Evolutionary conservation across 2,888 invertebrate genomes (phyloP).

Genomic region (Meiosimyza decipiens): DNA sequence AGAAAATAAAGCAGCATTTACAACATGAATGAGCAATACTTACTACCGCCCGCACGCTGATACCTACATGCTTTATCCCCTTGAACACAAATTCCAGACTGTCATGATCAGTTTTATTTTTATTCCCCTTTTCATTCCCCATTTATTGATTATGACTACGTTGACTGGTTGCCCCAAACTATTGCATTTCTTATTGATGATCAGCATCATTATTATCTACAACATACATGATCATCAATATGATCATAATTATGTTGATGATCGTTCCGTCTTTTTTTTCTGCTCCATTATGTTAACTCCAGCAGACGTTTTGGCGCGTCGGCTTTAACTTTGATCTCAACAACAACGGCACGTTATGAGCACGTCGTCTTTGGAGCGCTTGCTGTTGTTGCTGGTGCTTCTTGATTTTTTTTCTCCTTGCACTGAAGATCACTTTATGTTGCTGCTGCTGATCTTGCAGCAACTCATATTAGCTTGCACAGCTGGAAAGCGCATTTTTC

Average conservation of each 20-base stretch:
- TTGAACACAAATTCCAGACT: constrained; percentile 19
- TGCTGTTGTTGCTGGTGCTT: constrained; percentile 35
- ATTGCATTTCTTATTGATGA: constrained; percentile 17
- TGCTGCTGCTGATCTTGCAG: constrained; percentile 5
- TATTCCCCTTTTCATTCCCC: constrained; percentile 46
- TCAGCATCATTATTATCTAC: constrained; percentile 24
- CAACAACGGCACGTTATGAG: constrained; percentile 36
- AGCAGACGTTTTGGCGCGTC: constrained; percentile 64
- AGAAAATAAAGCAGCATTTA: constrained; percentile 7
- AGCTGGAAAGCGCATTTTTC: constrained; percentile 53
- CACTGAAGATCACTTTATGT: constrained; percentile 45
- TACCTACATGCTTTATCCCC: not conserved
- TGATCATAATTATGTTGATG: constrained; percentile 25
- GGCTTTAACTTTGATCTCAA: constrained; percentile 61
- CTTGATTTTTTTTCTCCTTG: constrained; percentile 12
- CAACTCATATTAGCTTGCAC: constrained; percentile 57
- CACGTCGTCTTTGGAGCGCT: constrained; percentile 35
- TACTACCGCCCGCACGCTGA: too few species aligned
- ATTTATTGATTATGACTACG: constrained; percentile 58
- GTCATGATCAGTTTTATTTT: constrained; percentile 22
- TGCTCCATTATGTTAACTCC: constrained; percentile 42
- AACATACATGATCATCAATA: constrained; percentile 27
- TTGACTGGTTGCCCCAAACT: constrained; percentile 15
- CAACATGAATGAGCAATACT: not conserved
- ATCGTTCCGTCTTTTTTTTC: constrained; percentile 35